phyloP scores from a whole-genome alignment of 2,888 invertebrate genomes.

The Thecocarcelia acutangulata region DNA sequence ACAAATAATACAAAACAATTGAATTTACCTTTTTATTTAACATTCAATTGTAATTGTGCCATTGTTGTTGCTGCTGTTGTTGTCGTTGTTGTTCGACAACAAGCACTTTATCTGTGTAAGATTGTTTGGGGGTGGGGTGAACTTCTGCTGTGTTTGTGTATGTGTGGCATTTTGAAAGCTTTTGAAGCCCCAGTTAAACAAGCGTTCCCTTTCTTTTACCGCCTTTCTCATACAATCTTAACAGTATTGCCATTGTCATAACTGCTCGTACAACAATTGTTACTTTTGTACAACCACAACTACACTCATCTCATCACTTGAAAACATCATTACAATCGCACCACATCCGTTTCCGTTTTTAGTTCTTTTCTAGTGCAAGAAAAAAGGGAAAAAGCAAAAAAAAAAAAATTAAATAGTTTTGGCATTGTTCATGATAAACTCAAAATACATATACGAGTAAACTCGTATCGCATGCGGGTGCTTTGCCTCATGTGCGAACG shows the following conservation, averaged over 20 bases:
- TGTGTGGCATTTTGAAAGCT: slow-evolving; percentile 38
- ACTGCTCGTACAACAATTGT: neutral
- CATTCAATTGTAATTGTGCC: slow-evolving; percentile 29
- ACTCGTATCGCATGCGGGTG: slow-evolving; percentile 17
- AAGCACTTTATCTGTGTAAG: slow-evolving; percentile 1
- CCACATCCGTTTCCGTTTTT: slow-evolving; percentile 67
- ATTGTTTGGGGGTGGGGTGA: neutral
- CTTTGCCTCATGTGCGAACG: slow-evolving; percentile 12
- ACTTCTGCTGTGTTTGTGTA: neutral
- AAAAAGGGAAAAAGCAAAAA: slow-evolving; percentile 1
- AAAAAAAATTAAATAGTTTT: slow-evolving; percentile 50
- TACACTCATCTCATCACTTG: slow-evolving; percentile 41
- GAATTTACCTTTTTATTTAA: slow-evolving; percentile 18
- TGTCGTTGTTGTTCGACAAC: slow-evolving; percentile 22
- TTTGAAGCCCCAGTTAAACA: neutral
- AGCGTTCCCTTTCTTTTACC: neutral
- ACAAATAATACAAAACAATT: slow-evolving; percentile 12
- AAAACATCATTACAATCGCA: slow-evolving; percentile 66
- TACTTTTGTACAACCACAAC: slow-evolving; percentile 17
- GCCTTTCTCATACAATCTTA: neutral
- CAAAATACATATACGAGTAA: slow-evolving; percentile 28
- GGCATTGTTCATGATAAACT: slow-evolving; percentile 33
- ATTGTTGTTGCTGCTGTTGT: no score
- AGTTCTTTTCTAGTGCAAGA: slow-evolving; percentile 42
- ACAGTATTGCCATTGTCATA: slow-evolving; percentile 1